phyloP scores from a whole-genome alignment of 2,113 vertebrate species.

The Ascaphus truei region DNA sequence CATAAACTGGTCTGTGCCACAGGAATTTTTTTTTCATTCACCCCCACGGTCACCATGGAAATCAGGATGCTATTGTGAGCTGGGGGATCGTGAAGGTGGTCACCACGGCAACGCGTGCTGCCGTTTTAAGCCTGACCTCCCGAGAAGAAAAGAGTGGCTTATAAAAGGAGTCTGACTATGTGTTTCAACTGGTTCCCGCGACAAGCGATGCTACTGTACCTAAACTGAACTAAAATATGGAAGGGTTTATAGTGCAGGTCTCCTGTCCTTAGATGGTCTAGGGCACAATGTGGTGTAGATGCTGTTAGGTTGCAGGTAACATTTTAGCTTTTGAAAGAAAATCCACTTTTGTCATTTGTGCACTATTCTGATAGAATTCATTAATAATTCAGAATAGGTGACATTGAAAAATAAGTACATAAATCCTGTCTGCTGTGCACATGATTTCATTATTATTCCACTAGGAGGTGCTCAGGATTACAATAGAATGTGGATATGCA shows the following conservation, averaged over 20 bases:
- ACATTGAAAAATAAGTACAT: too few species aligned
- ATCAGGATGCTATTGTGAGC: slow-evolving; percentile 30
- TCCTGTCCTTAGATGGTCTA: background rate
- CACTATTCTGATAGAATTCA: too few species aligned
- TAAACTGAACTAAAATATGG: background rate
- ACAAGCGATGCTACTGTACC: background rate
- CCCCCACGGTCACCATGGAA: slow-evolving; percentile 3
- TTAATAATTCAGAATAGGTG: background rate
- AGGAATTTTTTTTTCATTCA: background rate
- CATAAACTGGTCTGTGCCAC: background rate
- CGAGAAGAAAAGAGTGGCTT: slow-evolving; percentile 20
- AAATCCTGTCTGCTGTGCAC: too few species aligned
- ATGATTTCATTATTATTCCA: too few species aligned
- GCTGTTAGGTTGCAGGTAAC: too few species aligned
- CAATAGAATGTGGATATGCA: too few species aligned
- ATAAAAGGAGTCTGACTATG: slow-evolving; percentile 2
- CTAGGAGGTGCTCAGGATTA: too few species aligned
- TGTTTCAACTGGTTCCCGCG: background rate
- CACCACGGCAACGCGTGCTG: slow-evolving; percentile 44
- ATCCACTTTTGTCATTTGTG: background rate
- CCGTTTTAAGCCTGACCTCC: slow-evolving; percentile 22
- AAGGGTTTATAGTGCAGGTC: background rate
- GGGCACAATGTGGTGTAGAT: background rate
- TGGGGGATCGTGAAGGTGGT: slow-evolving; percentile 7
- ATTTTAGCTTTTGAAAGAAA: background rate